Evolutionary conservation across 2,888 invertebrate genomes (phyloP).

Genomic region (Tenthredo livida): DNA sequence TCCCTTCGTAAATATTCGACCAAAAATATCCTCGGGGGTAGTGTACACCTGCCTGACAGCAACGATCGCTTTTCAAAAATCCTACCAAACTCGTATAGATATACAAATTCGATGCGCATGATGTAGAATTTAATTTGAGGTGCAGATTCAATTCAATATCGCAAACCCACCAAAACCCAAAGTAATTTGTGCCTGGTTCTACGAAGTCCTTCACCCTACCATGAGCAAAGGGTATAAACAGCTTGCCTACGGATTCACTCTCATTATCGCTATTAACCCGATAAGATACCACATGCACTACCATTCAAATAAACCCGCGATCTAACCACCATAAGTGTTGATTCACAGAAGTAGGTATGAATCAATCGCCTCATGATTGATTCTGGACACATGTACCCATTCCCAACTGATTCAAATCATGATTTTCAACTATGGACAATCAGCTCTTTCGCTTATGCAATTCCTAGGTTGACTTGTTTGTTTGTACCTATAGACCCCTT

Average conservation of each 20-base stretch:
- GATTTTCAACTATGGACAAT: neutral
- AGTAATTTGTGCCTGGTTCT: constrained; percentile 69
- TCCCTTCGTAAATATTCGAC: constrained; percentile 46
- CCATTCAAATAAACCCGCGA: neutral
- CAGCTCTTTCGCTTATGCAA: neutral
- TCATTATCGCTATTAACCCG: neutral
- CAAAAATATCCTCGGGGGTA: constrained; percentile 42
- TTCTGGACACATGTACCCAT: neutral
- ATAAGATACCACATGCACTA: neutral
- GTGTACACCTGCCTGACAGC: neutral
- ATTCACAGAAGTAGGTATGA: neutral
- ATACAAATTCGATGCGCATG: constrained; percentile 17
- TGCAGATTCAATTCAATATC: constrained; percentile 74
- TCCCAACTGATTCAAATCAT: neutral
- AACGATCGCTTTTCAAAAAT: neutral
- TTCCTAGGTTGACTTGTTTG: neutral
- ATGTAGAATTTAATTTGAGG: constrained; percentile 44
- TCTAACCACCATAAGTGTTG: neutral
- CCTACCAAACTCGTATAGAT: neutral
- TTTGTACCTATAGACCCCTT: neutral
- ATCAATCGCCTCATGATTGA: neutral
- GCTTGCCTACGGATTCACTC: neutral
- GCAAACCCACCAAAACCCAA: constrained; percentile 75
- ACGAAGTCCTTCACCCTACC: constrained; percentile 10
- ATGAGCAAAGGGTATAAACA: constrained; percentile 11